phyloP scores from a whole-genome alignment of 2,113 vertebrate species.

The Hucho hucho region DNA sequence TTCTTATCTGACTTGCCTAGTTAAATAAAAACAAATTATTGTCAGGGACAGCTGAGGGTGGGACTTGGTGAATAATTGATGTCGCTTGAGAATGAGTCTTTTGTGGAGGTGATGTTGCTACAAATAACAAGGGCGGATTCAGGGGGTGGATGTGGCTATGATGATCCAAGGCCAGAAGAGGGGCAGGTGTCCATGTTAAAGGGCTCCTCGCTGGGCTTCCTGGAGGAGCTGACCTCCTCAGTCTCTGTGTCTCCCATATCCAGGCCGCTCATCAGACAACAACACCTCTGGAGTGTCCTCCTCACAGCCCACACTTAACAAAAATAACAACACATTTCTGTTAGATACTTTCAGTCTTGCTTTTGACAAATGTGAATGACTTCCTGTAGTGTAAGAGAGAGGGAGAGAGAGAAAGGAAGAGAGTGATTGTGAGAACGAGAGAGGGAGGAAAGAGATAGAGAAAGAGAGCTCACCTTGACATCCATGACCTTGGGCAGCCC shows the following conservation, averaged over 20 bases:
- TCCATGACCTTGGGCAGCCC: conserved; percentile 81
- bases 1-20: too few relatives aligned
- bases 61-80: not conserved
- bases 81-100: not conserved
- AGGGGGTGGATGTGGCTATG: not conserved
- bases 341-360: not conserved
- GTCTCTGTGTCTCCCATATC: conserved; percentile 70
- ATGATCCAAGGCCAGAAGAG: not conserved
- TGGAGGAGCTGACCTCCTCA: conserved; percentile 58
- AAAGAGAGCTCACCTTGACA: conserved; percentile 71
- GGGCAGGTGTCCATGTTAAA: conserved; percentile 2
- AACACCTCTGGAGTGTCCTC: conserved; percentile 54
- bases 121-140: not conserved
- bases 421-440: not conserved
- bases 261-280: conserved; percentile 71
- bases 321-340: conserved; percentile 6
- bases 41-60: not conserved
- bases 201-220: conserved; percentile 52
- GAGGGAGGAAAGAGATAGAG: not conserved
- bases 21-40: too few relatives aligned
- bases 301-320: conserved; percentile 81
- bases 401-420: not conserved
- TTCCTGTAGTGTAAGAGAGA: not conserved
- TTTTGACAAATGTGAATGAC: not conserved
- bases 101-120: not conserved